Evolutionary conservation across 2,113 vertebrate genomes (phyloP).

Genomic region (Hiodon alosoides): DNA sequence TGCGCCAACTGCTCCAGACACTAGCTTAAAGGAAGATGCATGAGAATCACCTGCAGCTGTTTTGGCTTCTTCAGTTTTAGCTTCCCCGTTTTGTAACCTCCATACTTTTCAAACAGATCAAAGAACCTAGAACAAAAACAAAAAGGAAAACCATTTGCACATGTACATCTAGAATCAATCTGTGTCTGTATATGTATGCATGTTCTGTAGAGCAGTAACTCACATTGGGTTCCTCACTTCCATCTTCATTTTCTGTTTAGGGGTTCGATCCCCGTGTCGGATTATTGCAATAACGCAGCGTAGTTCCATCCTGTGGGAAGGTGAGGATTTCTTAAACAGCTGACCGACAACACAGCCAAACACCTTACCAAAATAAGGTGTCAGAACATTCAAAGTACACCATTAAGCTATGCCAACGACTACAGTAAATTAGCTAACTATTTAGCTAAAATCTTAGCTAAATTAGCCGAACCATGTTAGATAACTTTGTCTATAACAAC

Average conservation of each 20-base stretch:
- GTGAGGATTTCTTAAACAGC: background rate
- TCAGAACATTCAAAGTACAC: background rate
- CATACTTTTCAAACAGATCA: slow-evolving; percentile 90
- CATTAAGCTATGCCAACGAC: no score
- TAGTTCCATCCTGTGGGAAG: slow-evolving; percentile 87
- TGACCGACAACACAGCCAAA: background rate
- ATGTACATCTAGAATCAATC: background rate
- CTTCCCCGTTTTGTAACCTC: slow-evolving; percentile 93
- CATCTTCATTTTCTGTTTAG: slow-evolving; percentile 99
- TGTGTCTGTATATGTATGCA: background rate
- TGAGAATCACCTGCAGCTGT: slow-evolving; percentile 81
- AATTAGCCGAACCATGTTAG: no score
- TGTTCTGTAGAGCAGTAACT: slow-evolving; percentile 18
- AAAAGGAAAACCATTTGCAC: background rate
- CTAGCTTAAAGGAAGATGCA: background rate
- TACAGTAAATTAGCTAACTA: no score
- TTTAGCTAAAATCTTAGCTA: no score
- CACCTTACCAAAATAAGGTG: background rate
- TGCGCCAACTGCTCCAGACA: no score
- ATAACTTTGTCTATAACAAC: no score
- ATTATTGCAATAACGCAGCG: slow-evolving; percentile 95
- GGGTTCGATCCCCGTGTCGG: slow-evolving; percentile 91
- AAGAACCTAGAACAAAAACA: slow-evolving; percentile 74
- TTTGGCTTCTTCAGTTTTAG: slow-evolving; percentile 94
- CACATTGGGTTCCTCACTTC: slow-evolving; percentile 91